Evolutionary conservation across 2,797 vertebrate genomes (phyloP).

Genomic region (Scyliorhinus canicula): DNA sequence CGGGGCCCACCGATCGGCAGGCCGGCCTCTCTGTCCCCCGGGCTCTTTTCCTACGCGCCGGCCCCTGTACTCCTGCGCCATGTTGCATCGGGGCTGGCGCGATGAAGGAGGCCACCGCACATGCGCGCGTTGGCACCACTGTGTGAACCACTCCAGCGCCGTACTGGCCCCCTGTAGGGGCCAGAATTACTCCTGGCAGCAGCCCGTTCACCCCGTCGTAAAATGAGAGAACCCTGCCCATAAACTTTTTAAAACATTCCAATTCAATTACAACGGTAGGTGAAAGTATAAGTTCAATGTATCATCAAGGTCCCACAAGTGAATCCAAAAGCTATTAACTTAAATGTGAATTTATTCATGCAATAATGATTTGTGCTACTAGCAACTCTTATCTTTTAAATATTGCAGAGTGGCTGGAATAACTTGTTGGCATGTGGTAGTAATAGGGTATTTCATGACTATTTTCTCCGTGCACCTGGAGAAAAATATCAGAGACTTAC

Average conservation of each 20-base stretch:
- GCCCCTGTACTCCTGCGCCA: too few relatives aligned
- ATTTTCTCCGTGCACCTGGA: neutral
- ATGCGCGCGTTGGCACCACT: too few relatives aligned
- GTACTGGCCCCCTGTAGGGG: too few relatives aligned
- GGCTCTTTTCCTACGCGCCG: too few relatives aligned
- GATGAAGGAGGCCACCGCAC: too few relatives aligned
- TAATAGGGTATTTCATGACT: neutral
- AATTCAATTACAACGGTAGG: neutral
- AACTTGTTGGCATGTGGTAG: neutral
- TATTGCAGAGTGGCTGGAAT: neutral
- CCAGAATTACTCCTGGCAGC: too few relatives aligned
- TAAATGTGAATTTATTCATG: neutral
- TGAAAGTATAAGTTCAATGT: neutral
- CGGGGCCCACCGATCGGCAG: too few relatives aligned
- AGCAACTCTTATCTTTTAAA: neutral
- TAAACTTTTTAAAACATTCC: neutral
- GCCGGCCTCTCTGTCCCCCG: too few relatives aligned
- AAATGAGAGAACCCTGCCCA: too few relatives aligned
- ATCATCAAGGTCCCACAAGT: neutral
- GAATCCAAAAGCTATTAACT: neutral
- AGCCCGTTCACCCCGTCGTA: too few relatives aligned
- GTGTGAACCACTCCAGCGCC: too few relatives aligned
- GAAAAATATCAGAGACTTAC: neutral
- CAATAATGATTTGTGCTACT: neutral
- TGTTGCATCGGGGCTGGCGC: too few relatives aligned